A percentile compares a stretch with the other conserved stretches of the same genome.
These are phyloP conservation scores for Cathartes aura DNA, from an alignment of 2,113 vertebrate species.

Conservation along the genomic window DNA sequence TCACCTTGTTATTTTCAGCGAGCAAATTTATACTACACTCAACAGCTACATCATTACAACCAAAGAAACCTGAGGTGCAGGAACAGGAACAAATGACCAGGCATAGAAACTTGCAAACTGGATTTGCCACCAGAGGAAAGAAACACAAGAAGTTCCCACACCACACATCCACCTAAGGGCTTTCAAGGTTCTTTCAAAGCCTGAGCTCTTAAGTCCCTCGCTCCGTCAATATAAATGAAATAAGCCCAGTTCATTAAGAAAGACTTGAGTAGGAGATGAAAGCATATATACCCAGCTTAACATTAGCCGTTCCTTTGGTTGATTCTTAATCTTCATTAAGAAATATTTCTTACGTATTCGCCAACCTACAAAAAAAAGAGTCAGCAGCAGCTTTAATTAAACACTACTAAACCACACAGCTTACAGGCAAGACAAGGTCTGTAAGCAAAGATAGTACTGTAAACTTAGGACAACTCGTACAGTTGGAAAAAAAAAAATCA, in stretches of 20 bases:
- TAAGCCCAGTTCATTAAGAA: background rate
- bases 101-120: background rate
- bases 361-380: conserved; percentile 83
- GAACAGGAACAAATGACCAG: background rate
- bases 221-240: background rate
- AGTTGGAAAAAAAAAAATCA: background rate
- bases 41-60: background rate
- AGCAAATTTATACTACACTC: background rate
- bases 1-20: background rate
- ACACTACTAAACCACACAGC: background rate
- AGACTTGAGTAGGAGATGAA: background rate
- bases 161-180: background rate
- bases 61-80: background rate
- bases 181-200: background rate
- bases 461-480: background rate
- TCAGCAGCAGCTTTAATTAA: background rate
- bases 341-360: conserved; percentile 96
- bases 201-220: background rate
- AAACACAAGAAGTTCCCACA: background rate
- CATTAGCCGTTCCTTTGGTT: conserved; percentile 90
- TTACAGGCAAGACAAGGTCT: background rate
- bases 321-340: conserved; percentile 93
- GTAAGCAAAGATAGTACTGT: background rate
- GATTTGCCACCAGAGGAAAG: background rate
- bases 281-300: conserved; percentile 90